Evolutionary conservation across 2,113 vertebrate species (phyloP).

Genomic region (Spheniscus mendiculus): DNA sequence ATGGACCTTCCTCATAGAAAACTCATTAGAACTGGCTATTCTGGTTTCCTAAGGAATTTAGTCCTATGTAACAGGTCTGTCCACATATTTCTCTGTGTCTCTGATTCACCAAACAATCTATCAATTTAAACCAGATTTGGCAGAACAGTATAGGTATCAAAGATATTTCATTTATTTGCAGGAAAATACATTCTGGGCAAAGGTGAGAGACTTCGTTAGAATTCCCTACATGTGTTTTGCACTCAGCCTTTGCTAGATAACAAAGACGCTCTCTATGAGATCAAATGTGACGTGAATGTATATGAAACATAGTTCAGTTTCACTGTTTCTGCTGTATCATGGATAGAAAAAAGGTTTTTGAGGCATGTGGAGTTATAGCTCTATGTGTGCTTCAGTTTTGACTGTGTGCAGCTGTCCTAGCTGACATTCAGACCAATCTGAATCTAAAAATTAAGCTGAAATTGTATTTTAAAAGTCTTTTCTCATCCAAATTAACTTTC

Average conservation of each 20-base stretch:
- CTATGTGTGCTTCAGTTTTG: not conserved
- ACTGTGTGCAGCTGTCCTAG: not conserved
- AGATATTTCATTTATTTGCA: not conserved
- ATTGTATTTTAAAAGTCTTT: not conserved
- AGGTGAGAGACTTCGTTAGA: not conserved
- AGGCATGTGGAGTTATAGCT: not conserved
- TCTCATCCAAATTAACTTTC: not conserved
- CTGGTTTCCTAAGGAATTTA: not conserved
- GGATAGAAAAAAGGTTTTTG: not conserved
- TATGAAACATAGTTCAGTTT: not conserved
- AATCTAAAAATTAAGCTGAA: not conserved
- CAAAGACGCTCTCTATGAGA: not conserved
- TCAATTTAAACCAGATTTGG: not conserved
- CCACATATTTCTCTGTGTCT: not conserved
- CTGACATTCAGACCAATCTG: not conserved
- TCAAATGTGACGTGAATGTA: not conserved
- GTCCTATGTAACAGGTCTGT: not conserved
- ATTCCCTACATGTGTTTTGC: not conserved
- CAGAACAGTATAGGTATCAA: not conserved
- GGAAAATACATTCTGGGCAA: not conserved
- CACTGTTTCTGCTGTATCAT: not conserved
- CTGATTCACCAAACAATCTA: not conserved
- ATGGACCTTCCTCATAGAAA: not conserved
- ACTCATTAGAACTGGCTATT: not conserved
- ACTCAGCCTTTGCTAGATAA: not conserved